Evolutionary conservation across 1,140 invertebrate species (phyloP).

Genomic region (Campoletis sonorensis): DNA sequence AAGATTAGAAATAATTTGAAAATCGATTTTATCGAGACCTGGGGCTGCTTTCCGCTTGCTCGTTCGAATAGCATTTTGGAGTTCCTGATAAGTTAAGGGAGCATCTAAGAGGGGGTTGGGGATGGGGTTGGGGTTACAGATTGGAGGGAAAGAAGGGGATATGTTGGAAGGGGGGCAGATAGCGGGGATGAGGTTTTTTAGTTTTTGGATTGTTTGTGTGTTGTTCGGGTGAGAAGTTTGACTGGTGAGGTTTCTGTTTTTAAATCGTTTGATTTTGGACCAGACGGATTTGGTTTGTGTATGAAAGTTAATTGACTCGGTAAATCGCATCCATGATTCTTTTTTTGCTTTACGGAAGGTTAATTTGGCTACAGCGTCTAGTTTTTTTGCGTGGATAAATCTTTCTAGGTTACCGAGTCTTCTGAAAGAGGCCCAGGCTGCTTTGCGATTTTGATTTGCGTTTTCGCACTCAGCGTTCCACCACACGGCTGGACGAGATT

Average conservation of each 20-base stretch:
- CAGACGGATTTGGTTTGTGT: neutral
- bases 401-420: too few species aligned
- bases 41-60: neutral
- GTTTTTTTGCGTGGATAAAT: neutral
- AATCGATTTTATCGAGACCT: conserved; percentile 33
- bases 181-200: conserved; percentile 6
- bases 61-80: neutral
- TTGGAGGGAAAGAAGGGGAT: neutral
- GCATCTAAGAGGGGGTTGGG: neutral
- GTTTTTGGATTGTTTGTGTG: neutral
- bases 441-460: too few species aligned
- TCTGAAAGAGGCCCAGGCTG: too few species aligned
- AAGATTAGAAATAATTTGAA: neutral
- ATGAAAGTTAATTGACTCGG: neutral
- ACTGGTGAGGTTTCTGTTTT: neutral
- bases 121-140: neutral
- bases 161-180: conserved; percentile 21
- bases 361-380: neutral
- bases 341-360: neutral
- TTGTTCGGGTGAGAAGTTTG: neutral
- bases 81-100: neutral
- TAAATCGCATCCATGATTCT: neutral
- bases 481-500: neutral
- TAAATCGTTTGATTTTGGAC: conserved; percentile 1
- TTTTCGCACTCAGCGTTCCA: neutral